Evolutionary conservation across 2,113 vertebrate genomes (phyloP), one percentile per base, ranked within the genome.

Genomic region (Mobula hypostoma): DNA sequence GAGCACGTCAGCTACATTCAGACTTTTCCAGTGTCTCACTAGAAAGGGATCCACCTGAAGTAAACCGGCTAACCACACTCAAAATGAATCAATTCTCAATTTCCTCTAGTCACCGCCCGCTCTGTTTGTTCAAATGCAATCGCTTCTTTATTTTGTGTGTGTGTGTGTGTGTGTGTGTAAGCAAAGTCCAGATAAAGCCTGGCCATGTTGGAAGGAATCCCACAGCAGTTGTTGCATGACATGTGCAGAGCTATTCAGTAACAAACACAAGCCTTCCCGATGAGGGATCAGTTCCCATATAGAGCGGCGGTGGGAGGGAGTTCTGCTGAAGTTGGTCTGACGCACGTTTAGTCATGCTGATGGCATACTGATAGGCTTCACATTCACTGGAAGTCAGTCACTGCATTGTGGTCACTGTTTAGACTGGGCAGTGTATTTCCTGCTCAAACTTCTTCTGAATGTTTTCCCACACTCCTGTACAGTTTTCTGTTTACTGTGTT

Each of bases 381-480:
- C 94, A 94, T 96, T 96, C 95, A 95, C 95, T n/a, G 32, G 94
- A 95, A 95, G 94, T 94, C 63, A 95, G 94, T 94, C 63, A 94
- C 90, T 94, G 95, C 95, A 95, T 95, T 94, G 72, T 74, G 95
- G 95, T 95, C 76, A 87, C 7, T 96, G 95, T 96, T 97, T 96
- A 96, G 95, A 95, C 96, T 96, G 95, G 96, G 94, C 95, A 66
- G 94, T 94, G 95, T 95, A 95, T 94, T 96, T 96, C 95, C 95
- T 95, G 88, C 95, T 96, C 97, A 95, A 96, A 96, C 96, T 96
- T 96, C 96, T 95, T 95, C 95, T 95, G 96, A 96, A 95, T 95
- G 95, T 96, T 96, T 96, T 96, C 96, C 96, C 96, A 96, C 96
- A 97, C 95, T 96, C 95, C 94, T 94, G 88, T 94, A 94, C 32